Percentiles rank a stretch among this genome's conserved stretches.
These are phyloP conservation scores for Hydrophis major DNA, from an alignment of 2,797 vertebrate species.

Conservation along the genomic window DNA sequence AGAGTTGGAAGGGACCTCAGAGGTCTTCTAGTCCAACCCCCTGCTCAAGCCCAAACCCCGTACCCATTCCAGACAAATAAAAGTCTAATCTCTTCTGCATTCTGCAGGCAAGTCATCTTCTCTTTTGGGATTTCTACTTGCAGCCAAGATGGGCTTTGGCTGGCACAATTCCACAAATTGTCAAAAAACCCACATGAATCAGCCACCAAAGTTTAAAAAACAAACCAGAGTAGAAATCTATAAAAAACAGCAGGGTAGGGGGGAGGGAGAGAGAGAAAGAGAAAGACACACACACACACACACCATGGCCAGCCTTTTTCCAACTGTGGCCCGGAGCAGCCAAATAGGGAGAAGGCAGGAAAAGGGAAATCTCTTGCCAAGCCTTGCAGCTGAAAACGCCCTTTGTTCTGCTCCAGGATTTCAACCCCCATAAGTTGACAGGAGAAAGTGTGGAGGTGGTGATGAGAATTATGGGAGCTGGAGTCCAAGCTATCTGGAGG, in stretches of 20 bases:
- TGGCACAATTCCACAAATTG: background rate
- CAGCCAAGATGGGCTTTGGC: background rate
- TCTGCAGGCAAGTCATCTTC: background rate
- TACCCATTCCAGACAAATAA: background rate
- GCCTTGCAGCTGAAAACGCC: too few relatives aligned
- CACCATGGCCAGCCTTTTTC: background rate
- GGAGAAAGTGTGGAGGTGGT: too few relatives aligned
- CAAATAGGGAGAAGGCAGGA: too few relatives aligned
- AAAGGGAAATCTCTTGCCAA: background rate
- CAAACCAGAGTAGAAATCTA: background rate
- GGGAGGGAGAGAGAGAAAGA: too few relatives aligned
- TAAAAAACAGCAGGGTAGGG: background rate
- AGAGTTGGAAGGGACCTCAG: background rate
- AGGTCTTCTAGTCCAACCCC: background rate
- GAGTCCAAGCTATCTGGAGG: background rate
- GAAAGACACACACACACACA: too few relatives aligned
- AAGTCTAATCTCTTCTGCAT: background rate
- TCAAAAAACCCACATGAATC: background rate
- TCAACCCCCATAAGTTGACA: background rate
- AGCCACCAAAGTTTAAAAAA: background rate
- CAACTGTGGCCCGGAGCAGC: background rate
- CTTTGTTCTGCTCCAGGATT: background rate
- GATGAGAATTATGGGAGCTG: background rate
- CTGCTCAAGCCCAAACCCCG: background rate
- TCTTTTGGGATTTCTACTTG: background rate